phyloP scores from a whole-genome alignment of 1,140 invertebrate genomes.

The Lasioglossum baleicum region DNA sequence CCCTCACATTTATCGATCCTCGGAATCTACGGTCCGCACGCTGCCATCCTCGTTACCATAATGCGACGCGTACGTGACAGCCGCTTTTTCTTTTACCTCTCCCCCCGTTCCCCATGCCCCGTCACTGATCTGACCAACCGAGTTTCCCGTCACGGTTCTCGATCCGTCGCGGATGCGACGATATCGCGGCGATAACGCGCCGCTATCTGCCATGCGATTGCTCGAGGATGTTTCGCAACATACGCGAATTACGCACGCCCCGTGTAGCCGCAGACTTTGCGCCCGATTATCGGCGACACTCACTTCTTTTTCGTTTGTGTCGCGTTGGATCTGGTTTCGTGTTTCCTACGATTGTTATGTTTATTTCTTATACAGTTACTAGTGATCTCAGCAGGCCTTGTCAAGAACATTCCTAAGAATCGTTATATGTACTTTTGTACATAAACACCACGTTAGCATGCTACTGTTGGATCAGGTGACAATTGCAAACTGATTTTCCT shows the following conservation, averaged over 20 bases:
- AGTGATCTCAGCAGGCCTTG: no score
- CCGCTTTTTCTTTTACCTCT: no score
- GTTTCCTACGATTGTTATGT: no score
- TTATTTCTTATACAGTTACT: no score
- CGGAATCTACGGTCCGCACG: neutral
- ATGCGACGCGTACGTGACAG: conserved; percentile 17
- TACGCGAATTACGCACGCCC: neutral
- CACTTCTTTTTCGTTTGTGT: no score
- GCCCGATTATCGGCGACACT: neutral
- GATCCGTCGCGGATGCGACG: conserved; percentile 26
- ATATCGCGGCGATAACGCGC: conserved; percentile 6
- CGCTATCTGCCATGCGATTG: neutral
- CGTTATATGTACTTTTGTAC: no score
- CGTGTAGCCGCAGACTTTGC: neutral
- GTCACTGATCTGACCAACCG: neutral
- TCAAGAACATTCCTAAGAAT: no score
- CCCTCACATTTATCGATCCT: neutral
- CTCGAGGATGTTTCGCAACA: conserved; percentile 8
- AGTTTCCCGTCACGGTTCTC: neutral
- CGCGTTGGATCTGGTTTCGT: no score
- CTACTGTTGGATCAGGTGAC: no score
- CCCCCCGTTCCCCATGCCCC: no score
- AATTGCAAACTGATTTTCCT: no score
- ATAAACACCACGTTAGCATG: no score
- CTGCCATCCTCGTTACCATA: conserved; percentile 7